Evolutionary conservation across 1,140 invertebrate genomes (phyloP), one percentile per base, ranked within the genome.

Genomic region (Cyclina sinensis): DNA sequence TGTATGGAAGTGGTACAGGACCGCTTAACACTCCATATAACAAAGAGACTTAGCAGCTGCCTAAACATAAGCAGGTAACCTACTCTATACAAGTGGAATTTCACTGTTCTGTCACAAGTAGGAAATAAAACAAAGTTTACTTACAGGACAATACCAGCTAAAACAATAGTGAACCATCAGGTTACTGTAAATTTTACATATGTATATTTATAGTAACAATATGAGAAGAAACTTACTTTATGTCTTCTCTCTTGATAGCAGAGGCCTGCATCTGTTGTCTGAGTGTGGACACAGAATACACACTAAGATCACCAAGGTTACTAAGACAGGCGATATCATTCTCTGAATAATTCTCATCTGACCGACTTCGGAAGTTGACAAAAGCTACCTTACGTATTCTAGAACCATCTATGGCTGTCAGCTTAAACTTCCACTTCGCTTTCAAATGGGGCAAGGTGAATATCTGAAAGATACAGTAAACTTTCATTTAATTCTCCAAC

Each of bases 361-460:
- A 59, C 89, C 92, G 93, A 90, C 94, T 95, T 70, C 93, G 93
- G 91, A 96, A 96, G 90, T 97, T 97, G 11, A 97, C 97, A 93
- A 99, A 98, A 62, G 97, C 97, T 37, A 98, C 97, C 93, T 98
- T 97, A 24, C 99, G 96, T 4, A 99, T 97, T 90, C 97, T 96
- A 0, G 98, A 97, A 3, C 99, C 99, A 96, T 99, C 99, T 92
- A 98, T 97, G 27, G 99, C 99, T 11, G 99, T 99, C 14, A 99
- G 96, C 96, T 99, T 99, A 95, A 98, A 98, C 95, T 99, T 99
- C 96, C 98, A 97, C 92, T 98, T 97, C 0, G 98, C 98, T 95
- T 99, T 99, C 62, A 99, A 95, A 81, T 97, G 97, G 24, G 99
- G 99, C 94, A 99, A 96, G 79, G 98, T 98, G 95, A 99, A 99